phyloP scores from a whole-genome alignment of 2,888 invertebrate species.

The Teleogryllus oceanicus region DNA sequence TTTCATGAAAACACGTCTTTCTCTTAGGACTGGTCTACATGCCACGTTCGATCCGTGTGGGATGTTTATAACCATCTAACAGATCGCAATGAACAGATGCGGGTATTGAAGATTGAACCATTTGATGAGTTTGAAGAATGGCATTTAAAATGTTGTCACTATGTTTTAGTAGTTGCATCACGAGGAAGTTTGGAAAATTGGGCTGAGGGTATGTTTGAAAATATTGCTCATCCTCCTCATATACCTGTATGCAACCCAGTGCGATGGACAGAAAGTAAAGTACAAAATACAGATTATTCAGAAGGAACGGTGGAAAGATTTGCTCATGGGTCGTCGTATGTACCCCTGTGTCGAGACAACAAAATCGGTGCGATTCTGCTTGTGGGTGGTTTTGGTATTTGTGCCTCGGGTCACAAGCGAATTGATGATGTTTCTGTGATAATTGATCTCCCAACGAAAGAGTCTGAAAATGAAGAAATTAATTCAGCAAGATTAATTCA shows the following conservation, averaged over 20 bases:
- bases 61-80: constrained; percentile 44
- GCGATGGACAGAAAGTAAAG: neutral
- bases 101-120: constrained; percentile 46
- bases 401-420: constrained; percentile 25
- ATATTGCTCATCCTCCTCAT: neutral
- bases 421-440: constrained; percentile 21
- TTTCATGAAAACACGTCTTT: neutral
- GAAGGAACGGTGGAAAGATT: constrained; percentile 25
- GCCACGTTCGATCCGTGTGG: constrained; percentile 38
- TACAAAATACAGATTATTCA: neutral
- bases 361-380: constrained; percentile 29
- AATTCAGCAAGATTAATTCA: neutral
- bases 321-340: constrained; percentile 27
- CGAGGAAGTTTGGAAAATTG: constrained; percentile 38
- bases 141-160: constrained; percentile 51
- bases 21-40: constrained; percentile 39
- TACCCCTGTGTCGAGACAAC: constrained; percentile 1
- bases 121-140: constrained; percentile 54
- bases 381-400: constrained; percentile 37
- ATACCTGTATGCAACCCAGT: constrained; percentile 2
- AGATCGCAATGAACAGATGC: constrained; percentile 42
- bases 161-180: constrained; percentile 47
- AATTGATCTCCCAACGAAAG: constrained; percentile 38
- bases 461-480: constrained; percentile 26
- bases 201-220: constrained; percentile 2